phyloP scores from a whole-genome alignment of 2,888 invertebrate genomes.

The Empis stercorea region DNA sequence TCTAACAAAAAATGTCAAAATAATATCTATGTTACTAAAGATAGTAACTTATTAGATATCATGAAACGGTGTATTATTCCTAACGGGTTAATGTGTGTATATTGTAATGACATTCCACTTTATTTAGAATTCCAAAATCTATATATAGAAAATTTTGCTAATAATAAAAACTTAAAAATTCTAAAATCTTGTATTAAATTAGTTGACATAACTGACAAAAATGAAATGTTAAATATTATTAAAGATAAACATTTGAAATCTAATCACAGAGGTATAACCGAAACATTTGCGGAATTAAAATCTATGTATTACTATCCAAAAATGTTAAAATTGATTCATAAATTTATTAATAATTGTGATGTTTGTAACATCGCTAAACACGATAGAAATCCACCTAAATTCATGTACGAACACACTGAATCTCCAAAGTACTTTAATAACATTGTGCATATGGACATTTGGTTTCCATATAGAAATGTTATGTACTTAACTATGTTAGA shows the following conservation, averaged over 20 bases:
- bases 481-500: conserved; percentile 6
- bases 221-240: conserved; percentile 1
- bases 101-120: conserved; percentile 4
- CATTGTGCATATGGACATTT: conserved; percentile 6
- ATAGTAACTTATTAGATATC: not conserved
- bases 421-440: not conserved
- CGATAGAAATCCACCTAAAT: not conserved
- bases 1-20: conserved; percentile 7
- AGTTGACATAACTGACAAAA: conserved; percentile 5
- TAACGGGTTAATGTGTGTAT: conserved; percentile 10
- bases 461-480: conserved; percentile 3
- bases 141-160: conserved; percentile 8
- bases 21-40: not conserved
- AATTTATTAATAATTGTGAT: conserved; percentile 7
- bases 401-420: not conserved
- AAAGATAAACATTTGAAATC: conserved; percentile 5
- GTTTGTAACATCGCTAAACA: conserved; percentile 5
- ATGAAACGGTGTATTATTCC: conserved; percentile 4
- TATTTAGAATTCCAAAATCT: conserved; percentile 6
- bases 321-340: conserved; percentile 4
- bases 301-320: conserved; percentile 5
- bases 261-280: conserved; percentile 6
- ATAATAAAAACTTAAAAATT: not conserved
- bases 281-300: conserved; percentile 6
- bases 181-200: not conserved